Evolutionary conservation across 2,113 vertebrate species (phyloP).

Genomic region (Oreochromis tanganicae): DNA sequence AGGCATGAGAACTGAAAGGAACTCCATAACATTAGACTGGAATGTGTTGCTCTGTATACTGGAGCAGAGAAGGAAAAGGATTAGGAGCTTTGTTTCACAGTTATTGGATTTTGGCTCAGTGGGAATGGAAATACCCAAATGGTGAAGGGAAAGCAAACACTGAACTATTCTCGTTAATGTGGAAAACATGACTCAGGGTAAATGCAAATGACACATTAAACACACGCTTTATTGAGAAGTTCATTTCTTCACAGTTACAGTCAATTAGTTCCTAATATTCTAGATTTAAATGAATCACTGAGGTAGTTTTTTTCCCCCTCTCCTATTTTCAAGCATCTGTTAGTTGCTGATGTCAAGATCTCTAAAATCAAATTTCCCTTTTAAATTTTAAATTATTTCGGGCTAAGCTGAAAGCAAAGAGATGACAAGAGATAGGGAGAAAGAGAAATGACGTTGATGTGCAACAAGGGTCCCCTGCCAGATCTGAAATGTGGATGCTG

Average conservation of each 20-base stretch:
- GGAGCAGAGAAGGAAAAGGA: slow-evolving; percentile 12
- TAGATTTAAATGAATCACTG: background rate
- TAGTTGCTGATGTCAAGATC: background rate
- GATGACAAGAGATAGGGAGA: background rate
- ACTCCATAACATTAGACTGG: background rate
- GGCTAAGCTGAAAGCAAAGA: background rate
- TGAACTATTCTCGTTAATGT: background rate
- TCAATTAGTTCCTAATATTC: background rate
- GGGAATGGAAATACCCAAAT: slow-evolving; percentile 46
- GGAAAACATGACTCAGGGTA: slow-evolving; percentile 19
- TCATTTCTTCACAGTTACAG: background rate
- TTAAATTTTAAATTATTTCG: background rate
- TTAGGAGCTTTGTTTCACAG: slow-evolving; percentile 52
- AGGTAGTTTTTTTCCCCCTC: background rate
- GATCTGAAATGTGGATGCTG: background rate
- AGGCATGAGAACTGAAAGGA: background rate
- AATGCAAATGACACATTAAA: background rate
- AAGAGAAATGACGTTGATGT: background rate
- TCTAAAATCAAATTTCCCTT: background rate
- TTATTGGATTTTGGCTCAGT: slow-evolving; percentile 55
- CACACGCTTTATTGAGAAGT: background rate
- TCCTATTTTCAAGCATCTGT: background rate
- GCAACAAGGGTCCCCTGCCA: background rate
- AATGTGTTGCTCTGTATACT: slow-evolving; percentile 29
- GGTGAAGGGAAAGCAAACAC: slow-evolving; percentile 3